A percentile compares a stretch with the other conserved stretches of the same genome.
These are phyloP conservation scores for Alethe diademata DNA, from an alignment of 2,113 vertebrate species.

Conservation along the genomic window DNA sequence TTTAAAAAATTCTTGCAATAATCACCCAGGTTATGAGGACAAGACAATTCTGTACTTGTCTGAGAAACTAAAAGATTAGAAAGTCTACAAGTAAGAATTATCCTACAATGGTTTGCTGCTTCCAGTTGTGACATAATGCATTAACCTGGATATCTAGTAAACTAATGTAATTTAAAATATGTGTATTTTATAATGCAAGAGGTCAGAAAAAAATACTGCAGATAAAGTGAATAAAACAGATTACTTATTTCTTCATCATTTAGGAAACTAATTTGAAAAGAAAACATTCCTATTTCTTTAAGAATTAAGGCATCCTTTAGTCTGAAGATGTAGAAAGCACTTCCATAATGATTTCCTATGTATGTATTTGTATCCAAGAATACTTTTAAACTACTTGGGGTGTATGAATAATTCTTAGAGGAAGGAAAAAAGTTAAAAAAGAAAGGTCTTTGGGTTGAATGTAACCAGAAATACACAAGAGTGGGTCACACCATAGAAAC, in stretches of 20 bases:
- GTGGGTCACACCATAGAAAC: neutral
- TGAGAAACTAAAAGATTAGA: neutral
- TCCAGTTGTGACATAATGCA: neutral
- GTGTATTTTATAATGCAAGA: neutral
- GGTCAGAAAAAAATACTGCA: neutral
- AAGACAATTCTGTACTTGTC: neutral
- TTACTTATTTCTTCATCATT: neutral
- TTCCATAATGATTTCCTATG: neutral
- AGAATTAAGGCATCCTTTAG: neutral
- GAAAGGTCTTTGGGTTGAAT: neutral
- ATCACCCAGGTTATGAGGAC: slow-evolving; percentile 26
- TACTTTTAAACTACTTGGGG: neutral
- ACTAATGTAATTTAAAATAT: neutral
- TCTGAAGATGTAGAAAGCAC: neutral
- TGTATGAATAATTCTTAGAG: neutral
- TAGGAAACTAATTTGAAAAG: neutral
- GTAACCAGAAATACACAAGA: neutral
- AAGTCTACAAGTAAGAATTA: neutral
- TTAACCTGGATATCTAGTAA: neutral
- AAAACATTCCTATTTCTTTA: neutral
- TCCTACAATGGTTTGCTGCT: neutral
- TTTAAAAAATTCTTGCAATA: neutral
- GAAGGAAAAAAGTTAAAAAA: neutral
- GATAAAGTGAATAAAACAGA: neutral
- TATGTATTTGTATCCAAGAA: neutral